Conservation (phyloP, 2,113 vertebrate species). For the Pyrgilauda ruficollis region DNA sequence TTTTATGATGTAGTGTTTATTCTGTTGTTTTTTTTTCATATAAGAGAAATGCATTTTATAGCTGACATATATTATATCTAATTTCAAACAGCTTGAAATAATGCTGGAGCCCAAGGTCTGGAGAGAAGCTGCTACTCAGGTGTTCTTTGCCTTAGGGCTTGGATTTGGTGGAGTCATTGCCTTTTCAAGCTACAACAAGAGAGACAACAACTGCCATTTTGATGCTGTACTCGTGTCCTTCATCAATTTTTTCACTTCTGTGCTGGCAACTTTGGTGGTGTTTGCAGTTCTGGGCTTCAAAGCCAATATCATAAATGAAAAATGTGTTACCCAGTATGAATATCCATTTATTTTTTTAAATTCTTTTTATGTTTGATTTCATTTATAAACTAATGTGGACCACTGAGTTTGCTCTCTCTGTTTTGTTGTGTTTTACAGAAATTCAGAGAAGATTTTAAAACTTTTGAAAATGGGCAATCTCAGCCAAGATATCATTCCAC, state of each 20-base stretch:
- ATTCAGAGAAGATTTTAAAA: conserved; percentile 82
- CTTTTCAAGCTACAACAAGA: conserved; percentile 99
- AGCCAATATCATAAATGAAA: conserved; percentile 91
- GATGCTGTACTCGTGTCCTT: conserved; percentile 95
- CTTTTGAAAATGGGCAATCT: conserved; percentile 81
- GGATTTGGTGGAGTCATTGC: conserved; percentile 98
- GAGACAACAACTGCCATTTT: conserved; percentile 98
- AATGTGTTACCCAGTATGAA: conserved; percentile 84
- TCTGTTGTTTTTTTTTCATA: conserved; percentile 24
- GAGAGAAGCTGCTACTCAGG: conserved; percentile 96
- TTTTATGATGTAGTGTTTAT: background rate
- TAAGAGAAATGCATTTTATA: conserved; percentile 51
- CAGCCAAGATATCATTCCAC: conserved; percentile 82
- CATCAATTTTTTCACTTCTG: conserved; percentile 98
- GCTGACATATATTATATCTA: conserved; percentile 67
- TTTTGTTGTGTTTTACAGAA: conserved; percentile 78
- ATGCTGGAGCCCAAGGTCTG: conserved; percentile 96
- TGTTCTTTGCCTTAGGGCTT: conserved; percentile 96
- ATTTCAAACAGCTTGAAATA: conserved; percentile 89
- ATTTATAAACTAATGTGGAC: background rate
- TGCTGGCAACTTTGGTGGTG: conserved; percentile 96
- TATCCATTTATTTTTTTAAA: conserved; percentile 8
- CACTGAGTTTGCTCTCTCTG: background rate
- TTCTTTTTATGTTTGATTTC: conserved; percentile 30
- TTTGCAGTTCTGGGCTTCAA: conserved; percentile 98